A percentile compares a stretch with the other conserved stretches of the same genome.
These are phyloP conservation scores for Temnothorax nylanderi DNA, from an alignment of 1,140 invertebrate genomes.

Conservation along the genomic window DNA sequence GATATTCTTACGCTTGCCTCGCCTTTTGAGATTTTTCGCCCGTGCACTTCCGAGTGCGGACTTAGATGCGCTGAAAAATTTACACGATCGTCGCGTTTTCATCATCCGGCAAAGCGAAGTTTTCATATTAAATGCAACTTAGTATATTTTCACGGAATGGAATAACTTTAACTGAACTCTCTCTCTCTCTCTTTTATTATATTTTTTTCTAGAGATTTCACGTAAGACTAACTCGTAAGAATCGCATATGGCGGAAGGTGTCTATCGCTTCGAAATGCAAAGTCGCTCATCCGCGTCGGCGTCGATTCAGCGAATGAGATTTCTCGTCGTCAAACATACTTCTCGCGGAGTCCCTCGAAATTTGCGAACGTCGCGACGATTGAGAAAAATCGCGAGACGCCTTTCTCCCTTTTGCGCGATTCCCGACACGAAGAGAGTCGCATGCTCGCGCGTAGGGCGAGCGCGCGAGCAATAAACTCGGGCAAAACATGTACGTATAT, in stretches of 20 bases:
- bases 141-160: neutral
- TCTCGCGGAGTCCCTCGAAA: neutral
- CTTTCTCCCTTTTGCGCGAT: conserved; percentile 49
- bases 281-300: conserved; percentile 13
- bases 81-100: neutral
- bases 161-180: neutral
- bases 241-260: neutral
- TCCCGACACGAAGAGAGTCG: conserved; percentile 64
- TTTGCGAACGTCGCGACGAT: conserved; percentile 43
- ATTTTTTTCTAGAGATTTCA: neutral
- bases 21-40: conserved; percentile 16
- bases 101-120: neutral
- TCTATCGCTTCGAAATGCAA: neutral
- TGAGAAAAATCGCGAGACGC: conserved; percentile 44
- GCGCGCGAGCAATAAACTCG: conserved; percentile 74
- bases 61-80: conserved; percentile 13
- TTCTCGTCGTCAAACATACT: conserved; percentile 40
- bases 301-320: conserved; percentile 39
- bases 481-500: conserved; percentile 71
- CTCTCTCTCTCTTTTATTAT: neutral
- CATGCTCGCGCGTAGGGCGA: conserved; percentile 46
- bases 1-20: neutral
- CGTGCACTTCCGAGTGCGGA: neutral
- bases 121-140: neutral
- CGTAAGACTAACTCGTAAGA: neutral